These are phyloP conservation scores for Oophaga pumilio DNA, from an alignment of 2,113 vertebrate species.

Conservation along the genomic window DNA sequence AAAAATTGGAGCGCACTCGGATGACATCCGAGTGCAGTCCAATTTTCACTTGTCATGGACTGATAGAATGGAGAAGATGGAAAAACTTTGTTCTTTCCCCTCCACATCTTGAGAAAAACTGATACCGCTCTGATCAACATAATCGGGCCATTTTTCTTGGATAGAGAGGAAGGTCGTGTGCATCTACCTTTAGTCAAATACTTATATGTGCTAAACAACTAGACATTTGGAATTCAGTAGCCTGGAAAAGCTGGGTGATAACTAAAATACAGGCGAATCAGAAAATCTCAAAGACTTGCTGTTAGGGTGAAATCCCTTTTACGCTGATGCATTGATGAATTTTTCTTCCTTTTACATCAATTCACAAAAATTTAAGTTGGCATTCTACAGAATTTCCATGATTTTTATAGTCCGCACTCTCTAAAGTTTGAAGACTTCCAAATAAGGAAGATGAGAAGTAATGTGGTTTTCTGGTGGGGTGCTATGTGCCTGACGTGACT, in stretches of 20 bases:
- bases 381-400: not conserved
- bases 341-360: not conserved
- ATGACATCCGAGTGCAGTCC: too few relatives aligned
- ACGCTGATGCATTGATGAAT: not conserved
- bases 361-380: not conserved
- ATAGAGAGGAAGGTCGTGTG: too few relatives aligned
- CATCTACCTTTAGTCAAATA: too few relatives aligned
- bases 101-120: too few relatives aligned
- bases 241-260: not conserved
- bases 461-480: not conserved
- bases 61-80: too few relatives aligned
- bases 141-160: too few relatives aligned
- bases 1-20: too few relatives aligned
- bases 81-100: too few relatives aligned
- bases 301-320: not conserved
- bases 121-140: too few relatives aligned
- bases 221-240: not conserved
- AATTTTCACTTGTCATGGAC: too few relatives aligned
- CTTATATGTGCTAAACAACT: too few relatives aligned
- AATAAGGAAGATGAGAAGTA: conserved; percentile 5
- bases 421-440: not conserved
- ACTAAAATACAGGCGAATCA: not conserved
- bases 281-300: not conserved
- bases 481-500: not conserved
- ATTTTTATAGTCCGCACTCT: not conserved